Conservation (phyloP, 2,113 vertebrate species). For the Tapirus terrestris region DNA sequence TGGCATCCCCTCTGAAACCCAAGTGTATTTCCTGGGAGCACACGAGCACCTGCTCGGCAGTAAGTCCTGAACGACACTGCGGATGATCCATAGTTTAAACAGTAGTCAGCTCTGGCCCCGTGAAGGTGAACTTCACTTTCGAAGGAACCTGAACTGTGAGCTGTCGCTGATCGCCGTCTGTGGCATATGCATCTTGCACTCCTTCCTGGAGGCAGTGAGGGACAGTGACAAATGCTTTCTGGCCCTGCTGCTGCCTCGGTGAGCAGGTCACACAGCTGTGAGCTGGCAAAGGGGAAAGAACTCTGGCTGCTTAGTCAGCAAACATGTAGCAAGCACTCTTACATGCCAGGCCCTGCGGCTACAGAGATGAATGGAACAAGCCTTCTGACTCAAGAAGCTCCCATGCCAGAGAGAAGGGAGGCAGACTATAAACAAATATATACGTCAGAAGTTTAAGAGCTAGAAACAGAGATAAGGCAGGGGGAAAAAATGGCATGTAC, state of each 20-base stretch:
- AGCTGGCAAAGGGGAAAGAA: not conserved
- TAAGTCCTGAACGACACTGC: not conserved
- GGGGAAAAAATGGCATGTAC: not conserved
- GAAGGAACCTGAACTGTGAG: not conserved
- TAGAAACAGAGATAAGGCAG: not conserved
- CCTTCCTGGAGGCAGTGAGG: not conserved
- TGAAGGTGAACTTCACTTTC: not conserved
- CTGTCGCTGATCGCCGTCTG: rapidly evolving
- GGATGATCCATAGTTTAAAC: not conserved
- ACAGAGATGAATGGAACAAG: not conserved
- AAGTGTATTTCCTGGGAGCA: not conserved
- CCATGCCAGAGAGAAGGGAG: not conserved
- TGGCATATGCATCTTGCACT: too few relatives aligned
- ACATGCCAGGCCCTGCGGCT: too few relatives aligned
- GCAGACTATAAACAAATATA: not conserved
- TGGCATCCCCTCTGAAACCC: not conserved
- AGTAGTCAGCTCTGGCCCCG: not conserved
- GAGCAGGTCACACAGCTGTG: not conserved
- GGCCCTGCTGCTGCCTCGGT: not conserved
- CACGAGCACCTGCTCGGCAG: not conserved
- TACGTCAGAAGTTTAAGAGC: not conserved
- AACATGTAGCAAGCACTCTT: not conserved
- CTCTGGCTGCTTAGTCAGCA: not conserved
- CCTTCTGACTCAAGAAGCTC: not conserved
- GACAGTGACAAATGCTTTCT: not conserved